Evolutionary conservation across 2,888 invertebrate genomes (phyloP), one percentile per base, ranked within the genome.

Genomic region (Hemithea aestivaria): DNA sequence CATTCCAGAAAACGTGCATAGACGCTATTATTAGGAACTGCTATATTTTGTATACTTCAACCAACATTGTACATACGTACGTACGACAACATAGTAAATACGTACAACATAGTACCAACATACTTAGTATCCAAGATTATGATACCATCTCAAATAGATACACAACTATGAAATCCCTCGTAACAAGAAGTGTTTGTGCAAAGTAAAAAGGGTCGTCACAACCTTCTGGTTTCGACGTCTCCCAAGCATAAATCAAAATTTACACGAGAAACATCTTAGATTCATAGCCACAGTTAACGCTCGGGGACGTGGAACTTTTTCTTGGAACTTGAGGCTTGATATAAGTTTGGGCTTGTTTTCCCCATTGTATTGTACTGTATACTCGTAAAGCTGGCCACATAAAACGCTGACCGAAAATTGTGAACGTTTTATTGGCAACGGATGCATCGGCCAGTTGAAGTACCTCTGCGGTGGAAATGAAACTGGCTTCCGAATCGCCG

Each of bases 231-330:
- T 68, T 66, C 59, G 62, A 53, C 60, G 56, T 62, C 58, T 59
- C 55, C 48, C 47, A 50, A 51, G 64, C 69, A 75, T 77, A 77
- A 76, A 80, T 75, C 76, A 73, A 73, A 76, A 73, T 69, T 52
- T 72, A 76, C 75, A 73, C 61, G 70, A 67, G 68, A 74, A 76
- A 70, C 72, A 71, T 68, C 68, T 75, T 64, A 69, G 63, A 65
- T 58, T 66, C 62, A 63, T 62, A 55, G 55, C 59, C 46, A 39
- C 54, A 44, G 49, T 36, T 35, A 50, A 51, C 49, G 51, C 51
- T 46, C 43, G 38, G 50, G 51, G 45, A 49, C 48, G 46, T 49
- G 44, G 48, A 51, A 51, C 47, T 48, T 52, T 52, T 55, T 35
- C 39, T 39, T 22, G 21, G 28, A 41, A 28, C 24, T 12, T 32